Evolutionary conservation across 2,113 vertebrate species (phyloP).

Genomic region (Phoxinus phoxinus): DNA sequence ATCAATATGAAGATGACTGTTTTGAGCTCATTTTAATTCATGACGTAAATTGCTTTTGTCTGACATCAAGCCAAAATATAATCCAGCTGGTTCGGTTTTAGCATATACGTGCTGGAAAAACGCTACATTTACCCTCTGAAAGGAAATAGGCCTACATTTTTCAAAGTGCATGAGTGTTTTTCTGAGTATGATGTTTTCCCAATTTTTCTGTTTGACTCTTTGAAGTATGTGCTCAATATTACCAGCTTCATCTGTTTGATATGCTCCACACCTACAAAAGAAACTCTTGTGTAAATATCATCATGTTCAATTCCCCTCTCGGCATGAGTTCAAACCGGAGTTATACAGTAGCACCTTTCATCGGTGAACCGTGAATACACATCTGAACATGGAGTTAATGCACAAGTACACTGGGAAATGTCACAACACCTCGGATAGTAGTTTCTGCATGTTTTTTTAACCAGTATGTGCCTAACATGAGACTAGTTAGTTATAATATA

Average conservation of each 20-base stretch:
- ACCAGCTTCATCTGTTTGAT: background rate
- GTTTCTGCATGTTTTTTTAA: background rate
- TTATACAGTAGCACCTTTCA: background rate
- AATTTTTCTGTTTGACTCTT: conserved; percentile 3
- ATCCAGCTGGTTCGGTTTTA: background rate
- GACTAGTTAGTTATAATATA: background rate
- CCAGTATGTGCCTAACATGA: background rate
- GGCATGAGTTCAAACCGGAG: background rate
- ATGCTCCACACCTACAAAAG: background rate
- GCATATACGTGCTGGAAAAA: background rate
- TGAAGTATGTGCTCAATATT: conserved; percentile 2
- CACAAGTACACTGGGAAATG: background rate
- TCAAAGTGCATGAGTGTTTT: background rate
- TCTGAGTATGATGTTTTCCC: background rate
- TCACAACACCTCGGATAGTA: background rate
- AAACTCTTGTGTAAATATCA: conserved; percentile 14
- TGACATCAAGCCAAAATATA: background rate
- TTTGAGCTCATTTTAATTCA: background rate
- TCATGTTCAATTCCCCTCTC: conserved; percentile 11
- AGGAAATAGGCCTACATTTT: background rate
- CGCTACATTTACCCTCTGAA: background rate
- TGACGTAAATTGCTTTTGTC: background rate
- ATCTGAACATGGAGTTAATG: background rate
- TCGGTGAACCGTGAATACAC: background rate
- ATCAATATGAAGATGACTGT: conserved; percentile 1